These are phyloP conservation scores for Phengaris arion DNA, from an alignment of 2,888 invertebrate species.

Conservation along the genomic window DNA sequence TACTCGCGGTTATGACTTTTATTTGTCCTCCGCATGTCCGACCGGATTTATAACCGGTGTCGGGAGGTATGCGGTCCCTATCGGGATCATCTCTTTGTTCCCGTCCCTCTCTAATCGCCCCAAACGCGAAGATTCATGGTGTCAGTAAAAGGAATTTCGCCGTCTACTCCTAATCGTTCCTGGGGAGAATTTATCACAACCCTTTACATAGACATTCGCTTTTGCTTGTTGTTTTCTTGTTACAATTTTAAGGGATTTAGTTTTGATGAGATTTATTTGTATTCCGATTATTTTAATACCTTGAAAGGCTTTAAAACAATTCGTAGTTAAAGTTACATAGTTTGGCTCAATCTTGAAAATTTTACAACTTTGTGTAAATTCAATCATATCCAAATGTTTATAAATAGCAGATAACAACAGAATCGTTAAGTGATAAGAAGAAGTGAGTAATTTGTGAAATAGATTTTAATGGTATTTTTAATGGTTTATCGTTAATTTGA, in stretches of 20 bases:
- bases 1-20: conserved; percentile 67
- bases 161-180: conserved; percentile 66
- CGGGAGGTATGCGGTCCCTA: conserved; percentile 49
- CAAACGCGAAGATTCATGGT: conserved; percentile 63
- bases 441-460: too few relatives aligned
- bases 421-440: too few relatives aligned
- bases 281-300: not conserved
- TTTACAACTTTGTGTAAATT: too few relatives aligned
- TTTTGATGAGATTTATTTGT: conserved; percentile 8
- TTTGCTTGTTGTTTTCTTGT: conserved; percentile 33
- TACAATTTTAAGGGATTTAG: not conserved
- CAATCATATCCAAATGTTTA: too few relatives aligned
- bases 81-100: conserved; percentile 61
- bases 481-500: too few relatives aligned
- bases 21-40: conserved; percentile 62
- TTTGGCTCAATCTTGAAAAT: too few relatives aligned
- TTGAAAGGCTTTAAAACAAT: too few relatives aligned
- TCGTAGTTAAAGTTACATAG: too few relatives aligned
- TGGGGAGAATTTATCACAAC: conserved; percentile 66
- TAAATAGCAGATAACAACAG: too few relatives aligned
- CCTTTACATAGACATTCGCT: conserved; percentile 49
- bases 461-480: too few relatives aligned
- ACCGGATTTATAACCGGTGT: conserved; percentile 53
- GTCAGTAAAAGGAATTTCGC: conserved; percentile 65
- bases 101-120: conserved; percentile 66